These are phyloP conservation scores for Caenorhabditis tropicalis DNA, from an alignment of 1,140 invertebrate genomes.

Conservation along the genomic window DNA sequence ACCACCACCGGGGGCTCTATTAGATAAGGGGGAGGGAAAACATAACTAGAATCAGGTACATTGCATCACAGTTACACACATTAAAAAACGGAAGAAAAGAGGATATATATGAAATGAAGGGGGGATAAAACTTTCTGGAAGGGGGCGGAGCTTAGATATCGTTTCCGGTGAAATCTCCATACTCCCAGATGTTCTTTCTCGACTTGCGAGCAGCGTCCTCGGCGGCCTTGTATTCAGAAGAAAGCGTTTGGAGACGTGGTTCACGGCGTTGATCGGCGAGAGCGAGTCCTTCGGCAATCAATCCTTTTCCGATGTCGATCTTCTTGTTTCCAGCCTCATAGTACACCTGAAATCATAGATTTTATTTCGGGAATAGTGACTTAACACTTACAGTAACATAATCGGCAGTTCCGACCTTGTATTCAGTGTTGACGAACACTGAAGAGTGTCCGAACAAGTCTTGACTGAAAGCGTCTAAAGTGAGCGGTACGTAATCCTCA, in stretches of 20 bases:
- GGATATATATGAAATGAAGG: neutral
- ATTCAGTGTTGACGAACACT: conserved; percentile 77
- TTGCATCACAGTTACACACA: conserved; percentile 7
- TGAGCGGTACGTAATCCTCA: conserved; percentile 73
- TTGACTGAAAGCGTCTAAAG: conserved; percentile 53
- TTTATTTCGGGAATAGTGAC: neutral
- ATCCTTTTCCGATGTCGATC: conserved; percentile 83
- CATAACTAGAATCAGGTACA: conserved; percentile 33
- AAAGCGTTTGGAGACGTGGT: conserved; percentile 81
- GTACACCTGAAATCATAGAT: conserved; percentile 27
- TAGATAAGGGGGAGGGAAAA: neutral
- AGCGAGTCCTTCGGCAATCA: conserved; percentile 86
- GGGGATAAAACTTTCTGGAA: neutral
- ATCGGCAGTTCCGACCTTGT: conserved; percentile 73
- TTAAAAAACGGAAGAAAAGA: neutral
- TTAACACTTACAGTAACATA: conserved; percentile 59
- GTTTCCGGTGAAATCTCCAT: conserved; percentile 68
- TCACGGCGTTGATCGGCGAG: conserved; percentile 84
- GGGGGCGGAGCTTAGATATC: conserved; percentile 58
- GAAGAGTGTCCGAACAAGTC: conserved; percentile 81
- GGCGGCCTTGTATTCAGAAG: conserved; percentile 72
- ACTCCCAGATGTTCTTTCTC: conserved; percentile 70
- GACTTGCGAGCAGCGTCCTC: conserved; percentile 63
- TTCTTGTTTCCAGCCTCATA: conserved; percentile 76
- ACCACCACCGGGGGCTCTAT: neutral